These are phyloP conservation scores for Pipistrellus kuhlii DNA, from an alignment of 2,797 vertebrate species.

Conservation along the genomic window DNA sequence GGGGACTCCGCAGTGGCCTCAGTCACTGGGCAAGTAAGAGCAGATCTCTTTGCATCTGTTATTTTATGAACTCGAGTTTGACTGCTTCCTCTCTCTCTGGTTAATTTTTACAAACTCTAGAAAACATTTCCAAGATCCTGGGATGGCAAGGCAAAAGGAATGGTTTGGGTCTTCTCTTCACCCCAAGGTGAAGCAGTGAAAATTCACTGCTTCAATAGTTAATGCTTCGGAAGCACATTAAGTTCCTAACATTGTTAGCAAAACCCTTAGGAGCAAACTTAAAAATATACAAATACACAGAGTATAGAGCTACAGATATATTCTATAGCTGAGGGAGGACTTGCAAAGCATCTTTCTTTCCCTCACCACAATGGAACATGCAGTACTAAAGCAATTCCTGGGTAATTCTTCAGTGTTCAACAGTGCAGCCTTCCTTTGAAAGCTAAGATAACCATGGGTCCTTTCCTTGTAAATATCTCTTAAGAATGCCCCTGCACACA, in stretches of 20 bases:
- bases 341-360: background rate
- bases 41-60: slow-evolving; percentile 74
- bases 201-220: slow-evolving; percentile 72
- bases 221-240: slow-evolving; percentile 76
- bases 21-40: background rate
- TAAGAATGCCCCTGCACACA: slow-evolving; percentile 86
- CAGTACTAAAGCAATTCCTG: slow-evolving; percentile 75
- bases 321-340: background rate
- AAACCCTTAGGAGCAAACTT: slow-evolving; percentile 77
- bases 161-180: slow-evolving; percentile 5
- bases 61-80: slow-evolving; percentile 42
- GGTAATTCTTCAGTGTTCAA: slow-evolving; percentile 75
- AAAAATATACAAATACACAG: slow-evolving; percentile 48
- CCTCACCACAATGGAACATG: background rate
- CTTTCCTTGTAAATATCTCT: slow-evolving; percentile 87
- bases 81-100: background rate
- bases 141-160: slow-evolving; percentile 69
- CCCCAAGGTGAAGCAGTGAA: slow-evolving; percentile 43
- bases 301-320: slow-evolving; percentile 29
- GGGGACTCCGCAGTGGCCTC: slow-evolving; percentile 67
- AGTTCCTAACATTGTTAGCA: slow-evolving; percentile 78
- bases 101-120: slow-evolving; percentile 53
- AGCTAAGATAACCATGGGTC: slow-evolving; percentile 75
- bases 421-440: slow-evolving; percentile 80
- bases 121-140: slow-evolving; percentile 70